Evolutionary conservation across 2,113 vertebrate species (phyloP).

Genomic region (Saccopteryx leptura): DNA sequence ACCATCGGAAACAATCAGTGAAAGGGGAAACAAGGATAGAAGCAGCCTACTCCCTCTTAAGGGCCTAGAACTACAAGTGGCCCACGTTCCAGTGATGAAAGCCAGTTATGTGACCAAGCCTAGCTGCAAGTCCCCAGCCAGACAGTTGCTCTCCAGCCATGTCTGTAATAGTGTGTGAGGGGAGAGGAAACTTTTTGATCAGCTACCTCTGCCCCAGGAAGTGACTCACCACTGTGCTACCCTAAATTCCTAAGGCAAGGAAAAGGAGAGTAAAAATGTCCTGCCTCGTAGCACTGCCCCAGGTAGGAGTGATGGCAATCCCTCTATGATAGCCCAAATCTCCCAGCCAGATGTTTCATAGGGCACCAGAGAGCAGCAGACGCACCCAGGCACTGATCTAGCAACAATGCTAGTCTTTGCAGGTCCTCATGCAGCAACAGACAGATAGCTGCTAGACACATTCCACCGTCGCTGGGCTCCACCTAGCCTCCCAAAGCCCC

Average conservation of each 20-base stretch:
- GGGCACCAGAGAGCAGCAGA: neutral
- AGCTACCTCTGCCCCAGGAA: neutral
- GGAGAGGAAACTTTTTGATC: neutral
- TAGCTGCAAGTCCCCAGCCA: neutral
- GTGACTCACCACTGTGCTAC: neutral
- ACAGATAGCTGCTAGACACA: neutral
- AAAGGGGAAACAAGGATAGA: neutral
- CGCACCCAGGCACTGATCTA: rapidly evolving
- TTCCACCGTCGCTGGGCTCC: neutral
- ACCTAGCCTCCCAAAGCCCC: neutral
- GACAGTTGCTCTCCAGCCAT: neutral
- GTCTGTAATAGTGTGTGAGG: neutral
- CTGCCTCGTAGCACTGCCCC: neutral
- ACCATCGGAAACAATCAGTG: neutral
- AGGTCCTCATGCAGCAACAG: neutral
- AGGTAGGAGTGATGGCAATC: neutral
- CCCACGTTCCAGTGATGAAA: too few relatives aligned
- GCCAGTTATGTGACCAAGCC: neutral
- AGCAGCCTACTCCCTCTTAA: neutral
- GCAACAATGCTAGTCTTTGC: neutral
- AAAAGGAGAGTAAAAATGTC: neutral
- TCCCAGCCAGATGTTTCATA: neutral
- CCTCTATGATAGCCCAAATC: neutral
- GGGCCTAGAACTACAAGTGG: neutral
- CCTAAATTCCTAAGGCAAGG: neutral